Evolutionary conservation across 2,888 invertebrate species (phyloP), one percentile per base, ranked within the genome.

Genomic region (Teinopalpus imperialis): DNA sequence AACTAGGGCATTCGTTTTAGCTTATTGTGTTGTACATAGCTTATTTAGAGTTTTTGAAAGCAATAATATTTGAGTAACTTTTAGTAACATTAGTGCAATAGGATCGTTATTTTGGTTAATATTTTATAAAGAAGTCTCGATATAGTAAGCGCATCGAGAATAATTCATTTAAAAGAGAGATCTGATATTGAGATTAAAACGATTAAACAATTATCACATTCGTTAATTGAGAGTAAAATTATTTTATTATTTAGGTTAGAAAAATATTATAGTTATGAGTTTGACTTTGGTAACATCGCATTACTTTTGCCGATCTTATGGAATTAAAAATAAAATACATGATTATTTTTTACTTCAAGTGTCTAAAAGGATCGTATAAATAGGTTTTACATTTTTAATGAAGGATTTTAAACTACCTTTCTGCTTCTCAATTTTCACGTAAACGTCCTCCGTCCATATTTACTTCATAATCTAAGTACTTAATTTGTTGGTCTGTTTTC

Each of bases 121-220:
- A 78, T 82, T 81, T 78, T 77, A 80, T 66, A 63, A 54, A 57
- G 53, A 68, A 69, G 57, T 66, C 64, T 60, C 59, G 60, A 53
- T 29, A 35, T 62, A 57, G 51, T 42, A 45, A 61, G 41, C 53
- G 63, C 52, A 61, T 71, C 68, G 66, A 64, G 68, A 64, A 64
- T 62, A 66, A 70, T 32, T 34, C 39, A 35, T 29, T 35, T 16
- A 66, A 70, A 69, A 67, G 75, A 73, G 74, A 83, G 85, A 87
- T 83, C 86, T 87, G 87, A 87, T 74, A 74, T 75, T 86, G 87
- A 87, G 87, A 87, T 87, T 87, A 83, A 74, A 74, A 70, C 62
- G 63, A 54, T 74, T 69, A 55, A 74, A 69, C 62, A 62, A 54
- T 74, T 66, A 72, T 63, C 61, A 60, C 62, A 57, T 57, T 59